phyloP scores from a whole-genome alignment of 2,113 vertebrate genomes.

The Etia nguti region DNA sequence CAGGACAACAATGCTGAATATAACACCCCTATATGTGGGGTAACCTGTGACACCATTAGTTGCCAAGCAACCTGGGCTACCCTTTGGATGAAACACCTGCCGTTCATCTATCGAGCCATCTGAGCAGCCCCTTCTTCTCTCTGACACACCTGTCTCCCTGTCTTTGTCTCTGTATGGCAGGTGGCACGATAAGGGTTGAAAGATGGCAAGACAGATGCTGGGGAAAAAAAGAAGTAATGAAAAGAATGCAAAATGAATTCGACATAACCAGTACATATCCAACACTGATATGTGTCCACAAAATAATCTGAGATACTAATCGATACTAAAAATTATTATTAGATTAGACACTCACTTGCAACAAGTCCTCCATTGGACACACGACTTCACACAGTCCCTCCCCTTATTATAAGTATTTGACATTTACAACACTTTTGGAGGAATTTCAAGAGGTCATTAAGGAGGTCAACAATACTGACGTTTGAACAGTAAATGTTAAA shows the following conservation, averaged over 20 bases:
- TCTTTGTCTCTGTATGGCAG: neutral
- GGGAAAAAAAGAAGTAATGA: neutral
- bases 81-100: constrained; percentile 39
- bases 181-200: neutral
- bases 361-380: neutral
- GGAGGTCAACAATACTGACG: neutral
- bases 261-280: neutral
- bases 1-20: neutral
- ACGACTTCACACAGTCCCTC: neutral
- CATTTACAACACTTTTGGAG: neutral
- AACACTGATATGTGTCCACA: neutral
- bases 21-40: neutral
- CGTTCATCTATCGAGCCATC: constrained; percentile 23
- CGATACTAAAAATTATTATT: neutral
- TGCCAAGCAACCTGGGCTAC: constrained; percentile 30
- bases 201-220: neutral
- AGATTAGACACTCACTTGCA: neutral
- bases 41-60: constrained; percentile 37
- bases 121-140: neutral
- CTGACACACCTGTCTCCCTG: constrained; percentile 12
- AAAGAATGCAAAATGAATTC: neutral
- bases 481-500: neutral
- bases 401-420: neutral
- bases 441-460: neutral
- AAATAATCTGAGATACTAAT: neutral